phyloP scores from a whole-genome alignment of 2,113 vertebrate genomes.

The Romanogobio albipinnatus region DNA sequence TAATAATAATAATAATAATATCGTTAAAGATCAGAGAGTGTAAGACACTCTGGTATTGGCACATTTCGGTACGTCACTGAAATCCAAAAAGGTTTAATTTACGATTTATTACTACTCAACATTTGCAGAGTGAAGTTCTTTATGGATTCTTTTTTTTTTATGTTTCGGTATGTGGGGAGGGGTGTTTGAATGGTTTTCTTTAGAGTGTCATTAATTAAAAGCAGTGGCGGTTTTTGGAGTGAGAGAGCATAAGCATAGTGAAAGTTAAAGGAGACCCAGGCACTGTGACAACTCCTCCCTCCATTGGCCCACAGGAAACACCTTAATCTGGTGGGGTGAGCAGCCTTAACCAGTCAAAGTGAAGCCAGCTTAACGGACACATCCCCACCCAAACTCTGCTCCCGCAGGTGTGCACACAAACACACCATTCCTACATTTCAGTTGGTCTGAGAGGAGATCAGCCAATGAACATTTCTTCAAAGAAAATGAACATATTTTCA shows the following conservation, averaged over 20 bases:
- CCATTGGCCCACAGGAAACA: conserved; percentile 33
- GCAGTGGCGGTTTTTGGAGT: conserved; percentile 46
- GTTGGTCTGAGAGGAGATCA: neutral
- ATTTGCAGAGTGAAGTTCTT: neutral
- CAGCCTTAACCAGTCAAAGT: conserved; percentile 47
- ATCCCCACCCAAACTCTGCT: conserved; percentile 33
- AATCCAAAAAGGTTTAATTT: neutral
- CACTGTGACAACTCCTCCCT: conserved; percentile 9
- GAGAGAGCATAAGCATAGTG: conserved; percentile 17
- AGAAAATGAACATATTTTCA: conserved; percentile 4
- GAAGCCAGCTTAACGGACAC: conserved; percentile 34
- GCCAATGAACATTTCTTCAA: neutral
- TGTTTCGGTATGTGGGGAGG: conserved; percentile 21
- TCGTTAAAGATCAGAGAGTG: neutral
- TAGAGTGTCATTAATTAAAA: conserved; percentile 56
- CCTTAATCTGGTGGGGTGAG: conserved; percentile 55
- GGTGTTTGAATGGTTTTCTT: conserved; percentile 54
- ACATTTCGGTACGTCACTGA: neutral
- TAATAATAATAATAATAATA: neutral
- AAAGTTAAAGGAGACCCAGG: conserved; percentile 26
- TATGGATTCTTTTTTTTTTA: neutral
- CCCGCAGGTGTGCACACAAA: conserved; percentile 50
- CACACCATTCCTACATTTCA: conserved; percentile 32
- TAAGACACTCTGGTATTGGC: neutral
- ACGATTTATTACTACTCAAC: neutral